phyloP scores from a whole-genome alignment of 2,797 vertebrate genomes.

The Macroramphosus scolopax region DNA sequence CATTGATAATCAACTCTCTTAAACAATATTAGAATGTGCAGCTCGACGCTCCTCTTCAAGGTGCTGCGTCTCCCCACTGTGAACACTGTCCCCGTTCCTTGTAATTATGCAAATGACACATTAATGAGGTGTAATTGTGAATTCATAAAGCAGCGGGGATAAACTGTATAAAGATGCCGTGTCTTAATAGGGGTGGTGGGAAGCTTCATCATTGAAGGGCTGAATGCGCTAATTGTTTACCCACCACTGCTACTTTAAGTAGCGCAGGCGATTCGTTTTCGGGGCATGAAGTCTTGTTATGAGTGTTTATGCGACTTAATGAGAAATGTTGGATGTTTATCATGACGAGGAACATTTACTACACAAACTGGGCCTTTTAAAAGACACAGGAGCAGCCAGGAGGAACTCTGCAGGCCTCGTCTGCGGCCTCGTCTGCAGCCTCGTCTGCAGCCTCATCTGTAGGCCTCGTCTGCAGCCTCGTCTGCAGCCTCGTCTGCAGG shows the following conservation, averaged over 20 bases:
- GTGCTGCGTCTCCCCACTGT: slow-evolving; percentile 71
- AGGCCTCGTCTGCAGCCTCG: no score
- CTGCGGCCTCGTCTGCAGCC: no score
- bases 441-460: no score
- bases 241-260: slow-evolving; percentile 79
- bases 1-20: no score
- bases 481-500: no score
- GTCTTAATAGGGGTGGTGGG: slow-evolving; percentile 74
- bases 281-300: slow-evolving; percentile 64
- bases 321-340: slow-evolving; percentile 62
- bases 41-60: slow-evolving; percentile 34
- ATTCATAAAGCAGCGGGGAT: slow-evolving; percentile 85
- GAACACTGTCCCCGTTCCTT: slow-evolving; percentile 76
- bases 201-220: slow-evolving; percentile 73
- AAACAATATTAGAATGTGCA: no score
- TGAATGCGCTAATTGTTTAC: slow-evolving; percentile 81
- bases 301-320: slow-evolving; percentile 68
- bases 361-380: slow-evolving; percentile 53
- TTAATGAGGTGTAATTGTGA: slow-evolving; percentile 86
- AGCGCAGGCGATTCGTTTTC: slow-evolving; percentile 69
- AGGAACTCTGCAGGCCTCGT: no score
- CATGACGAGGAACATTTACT: slow-evolving; percentile 54
- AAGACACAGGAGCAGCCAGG: slow-evolving; percentile 36
- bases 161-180: slow-evolving; percentile 78
- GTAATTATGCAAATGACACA: slow-evolving; percentile 86